phyloP scores from a whole-genome alignment of 1,140 invertebrate genomes.

The Colletes gigas region DNA sequence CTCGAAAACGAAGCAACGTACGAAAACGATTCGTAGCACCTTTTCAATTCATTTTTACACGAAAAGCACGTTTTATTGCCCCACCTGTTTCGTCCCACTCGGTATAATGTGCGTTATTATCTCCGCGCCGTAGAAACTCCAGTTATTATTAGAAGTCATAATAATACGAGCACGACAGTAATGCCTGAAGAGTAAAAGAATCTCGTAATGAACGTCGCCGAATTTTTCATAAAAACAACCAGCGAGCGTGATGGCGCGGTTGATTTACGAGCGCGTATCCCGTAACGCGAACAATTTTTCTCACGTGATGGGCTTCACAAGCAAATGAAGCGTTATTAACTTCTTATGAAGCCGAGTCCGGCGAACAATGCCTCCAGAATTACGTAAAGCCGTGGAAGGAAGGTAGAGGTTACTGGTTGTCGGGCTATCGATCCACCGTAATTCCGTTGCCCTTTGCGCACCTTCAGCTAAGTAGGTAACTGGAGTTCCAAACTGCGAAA shows the following conservation, averaged over 20 bases:
- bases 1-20: too few relatives aligned
- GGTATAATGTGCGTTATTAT: too few relatives aligned
- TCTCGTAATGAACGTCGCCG: not conserved
- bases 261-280: constrained; percentile 43
- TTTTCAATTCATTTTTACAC: too few relatives aligned
- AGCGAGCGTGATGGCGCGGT: not conserved
- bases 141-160: too few relatives aligned
- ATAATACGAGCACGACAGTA: not conserved
- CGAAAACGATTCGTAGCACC: too few relatives aligned
- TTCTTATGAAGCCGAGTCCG: constrained; percentile 24
- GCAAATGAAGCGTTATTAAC: constrained; percentile 49
- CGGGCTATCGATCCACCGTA: constrained; percentile 58
- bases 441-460: constrained; percentile 46
- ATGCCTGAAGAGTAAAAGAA: constrained; percentile 2
- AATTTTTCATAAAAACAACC: constrained; percentile 17
- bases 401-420: constrained; percentile 40
- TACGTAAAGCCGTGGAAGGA: constrained; percentile 38
- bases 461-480: constrained; percentile 57
- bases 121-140: too few relatives aligned
- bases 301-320: constrained; percentile 21
- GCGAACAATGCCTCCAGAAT: constrained; percentile 41
- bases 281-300: constrained; percentile 39
- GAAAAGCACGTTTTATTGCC: too few relatives aligned
- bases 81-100: too few relatives aligned
- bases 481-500: constrained; percentile 35